phyloP scores from a whole-genome alignment of 1,140 invertebrate species.

The Orchesella cincta region DNA sequence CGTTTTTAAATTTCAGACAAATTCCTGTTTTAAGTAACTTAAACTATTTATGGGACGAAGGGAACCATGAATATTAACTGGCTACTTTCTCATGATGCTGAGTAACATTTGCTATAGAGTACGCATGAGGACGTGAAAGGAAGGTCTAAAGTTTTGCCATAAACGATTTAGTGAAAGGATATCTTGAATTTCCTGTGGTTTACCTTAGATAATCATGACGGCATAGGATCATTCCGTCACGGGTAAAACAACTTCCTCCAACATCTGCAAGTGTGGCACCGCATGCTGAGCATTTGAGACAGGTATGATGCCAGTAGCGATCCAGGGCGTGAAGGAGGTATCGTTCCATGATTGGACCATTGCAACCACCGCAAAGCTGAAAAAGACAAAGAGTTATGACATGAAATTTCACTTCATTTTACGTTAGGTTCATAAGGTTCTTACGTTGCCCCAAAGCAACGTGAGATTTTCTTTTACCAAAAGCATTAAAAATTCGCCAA shows the following conservation, averaged over 20 bases:
- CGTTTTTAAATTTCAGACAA: not conserved
- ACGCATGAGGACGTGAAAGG: not conserved
- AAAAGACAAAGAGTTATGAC: not conserved
- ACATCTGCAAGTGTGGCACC: conserved; percentile 81
- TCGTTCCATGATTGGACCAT: conserved; percentile 81
- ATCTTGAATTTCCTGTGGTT: conserved; percentile 52
- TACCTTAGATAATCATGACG: conserved; percentile 91
- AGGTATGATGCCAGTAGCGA: conserved; percentile 84
- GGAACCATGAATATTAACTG: not conserved
- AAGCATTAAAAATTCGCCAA: no score
- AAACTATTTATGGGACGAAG: not conserved
- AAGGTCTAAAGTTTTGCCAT: not conserved
- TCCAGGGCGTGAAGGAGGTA: conserved; percentile 84
- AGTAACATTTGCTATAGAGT: not conserved
- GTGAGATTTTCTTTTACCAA: no score
- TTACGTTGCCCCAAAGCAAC: not conserved
- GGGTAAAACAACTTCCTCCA: conserved; percentile 84
- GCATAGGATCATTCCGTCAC: conserved; percentile 88
- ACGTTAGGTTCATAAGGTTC: not conserved
- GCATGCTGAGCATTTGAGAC: conserved; percentile 89
- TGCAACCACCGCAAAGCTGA: conserved; percentile 59
- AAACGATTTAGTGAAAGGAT: not conserved
- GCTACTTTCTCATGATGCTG: not conserved
- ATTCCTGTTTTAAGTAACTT: no score
- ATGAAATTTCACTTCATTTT: not conserved